phyloP scores from a whole-genome alignment of 2,888 invertebrate genomes.

The Polydrusus tereticollis region DNA sequence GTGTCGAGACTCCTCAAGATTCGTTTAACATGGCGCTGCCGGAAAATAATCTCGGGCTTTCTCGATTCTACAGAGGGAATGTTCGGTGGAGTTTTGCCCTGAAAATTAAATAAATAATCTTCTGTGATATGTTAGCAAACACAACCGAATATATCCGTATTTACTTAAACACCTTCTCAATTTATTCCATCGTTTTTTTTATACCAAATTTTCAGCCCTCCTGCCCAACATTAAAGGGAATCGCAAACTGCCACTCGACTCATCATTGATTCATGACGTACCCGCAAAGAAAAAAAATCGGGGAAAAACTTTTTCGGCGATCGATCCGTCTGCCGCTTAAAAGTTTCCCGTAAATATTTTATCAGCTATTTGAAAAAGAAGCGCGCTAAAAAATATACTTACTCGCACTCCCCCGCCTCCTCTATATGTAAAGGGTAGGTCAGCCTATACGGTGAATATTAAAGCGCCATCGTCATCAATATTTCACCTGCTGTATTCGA shows the following conservation, averaged over 20 bases:
- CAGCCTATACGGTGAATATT: constrained; percentile 35
- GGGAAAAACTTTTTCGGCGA: constrained; percentile 7
- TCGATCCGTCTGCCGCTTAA: constrained; percentile 30
- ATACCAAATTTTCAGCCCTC: background rate
- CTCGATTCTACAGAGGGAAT: too few species aligned
- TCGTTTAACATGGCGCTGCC: too few species aligned
- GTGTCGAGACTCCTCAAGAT: too few species aligned
- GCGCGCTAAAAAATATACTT: constrained; percentile 36
- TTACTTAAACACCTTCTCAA: too few species aligned
- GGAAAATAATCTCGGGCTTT: too few species aligned
- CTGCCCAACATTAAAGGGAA: constrained; percentile 12
- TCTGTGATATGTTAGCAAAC: too few species aligned
- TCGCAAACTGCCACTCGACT: constrained; percentile 4
- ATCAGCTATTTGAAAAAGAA: constrained; percentile 32
- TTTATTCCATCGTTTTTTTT: background rate
- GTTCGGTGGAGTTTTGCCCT: too few species aligned
- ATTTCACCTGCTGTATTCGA: constrained; percentile 17
- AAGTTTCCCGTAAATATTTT: constrained; percentile 32
- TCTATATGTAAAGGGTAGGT: constrained; percentile 36
- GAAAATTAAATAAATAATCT: too few species aligned
- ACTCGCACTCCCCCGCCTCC: constrained; percentile 26
- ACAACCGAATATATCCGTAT: too few species aligned
- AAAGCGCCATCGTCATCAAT: constrained; percentile 27
- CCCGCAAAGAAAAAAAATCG: constrained; percentile 20
- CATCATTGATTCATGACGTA: constrained; percentile 20